Evolutionary conservation across 2,113 vertebrate species (phyloP).

Genomic region (Brachyhypopomus occidentalis): DNA sequence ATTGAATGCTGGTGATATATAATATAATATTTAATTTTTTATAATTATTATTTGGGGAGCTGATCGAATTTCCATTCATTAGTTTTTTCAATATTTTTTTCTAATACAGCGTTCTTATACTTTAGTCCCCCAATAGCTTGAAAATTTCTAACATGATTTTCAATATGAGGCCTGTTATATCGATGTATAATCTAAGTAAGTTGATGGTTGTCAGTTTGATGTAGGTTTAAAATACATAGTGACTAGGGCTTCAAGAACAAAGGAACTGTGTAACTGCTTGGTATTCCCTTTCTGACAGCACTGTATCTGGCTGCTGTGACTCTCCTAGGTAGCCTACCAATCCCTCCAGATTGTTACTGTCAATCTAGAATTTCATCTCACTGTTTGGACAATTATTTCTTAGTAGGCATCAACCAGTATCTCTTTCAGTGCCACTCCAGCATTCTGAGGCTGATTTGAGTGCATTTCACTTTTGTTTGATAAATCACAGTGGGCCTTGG

Average conservation of each 20-base stretch:
- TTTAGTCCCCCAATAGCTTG: not conserved
- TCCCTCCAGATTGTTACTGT: not conserved
- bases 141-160: not conserved
- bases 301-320: not conserved
- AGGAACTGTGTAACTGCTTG: conserved; percentile 6
- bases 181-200: conserved; percentile 4
- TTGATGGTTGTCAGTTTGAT: not conserved
- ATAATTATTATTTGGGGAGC: not conserved
- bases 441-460: conserved; percentile 20
- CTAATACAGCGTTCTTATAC: not conserved
- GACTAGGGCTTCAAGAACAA: not conserved
- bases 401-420: not conserved
- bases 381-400: not conserved
- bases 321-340: not conserved
- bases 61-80: not conserved
- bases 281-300: not conserved
- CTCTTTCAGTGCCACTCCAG: too few species aligned
- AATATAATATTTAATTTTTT: not conserved
- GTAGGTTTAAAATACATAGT: not conserved
- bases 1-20: not conserved
- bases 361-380: conserved; percentile 11
- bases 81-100: not conserved
- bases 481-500: not conserved
- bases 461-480: conserved; percentile 36
- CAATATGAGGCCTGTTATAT: not conserved